Percentiles rank a stretch among this genome's conserved stretches.
Conservation (phyloP, 2,888 invertebrate species). For the Mimachlamys varia region DNA sequence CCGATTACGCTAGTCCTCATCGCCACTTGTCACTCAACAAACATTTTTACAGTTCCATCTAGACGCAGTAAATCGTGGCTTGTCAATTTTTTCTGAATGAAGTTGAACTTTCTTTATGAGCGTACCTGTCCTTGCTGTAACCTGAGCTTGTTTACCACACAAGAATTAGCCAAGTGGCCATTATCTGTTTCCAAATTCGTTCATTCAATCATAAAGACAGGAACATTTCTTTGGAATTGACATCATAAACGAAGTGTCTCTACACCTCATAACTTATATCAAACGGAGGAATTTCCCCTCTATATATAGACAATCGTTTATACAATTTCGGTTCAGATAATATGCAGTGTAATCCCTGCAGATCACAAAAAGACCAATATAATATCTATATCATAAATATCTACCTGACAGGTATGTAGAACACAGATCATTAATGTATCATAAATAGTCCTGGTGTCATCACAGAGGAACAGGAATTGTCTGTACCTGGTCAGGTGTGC, state of each 20-base stretch:
- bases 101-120: conserved; percentile 1
- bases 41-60: not conserved
- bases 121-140: not conserved
- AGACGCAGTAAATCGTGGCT: not conserved
- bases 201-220: not conserved
- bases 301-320: not conserved
- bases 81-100: not conserved
- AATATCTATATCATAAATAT: not conserved
- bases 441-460: not conserved
- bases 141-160: not conserved
- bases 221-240: not conserved
- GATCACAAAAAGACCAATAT: not conserved
- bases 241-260: not conserved
- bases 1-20: conserved; percentile 9
- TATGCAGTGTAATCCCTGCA: not conserved
- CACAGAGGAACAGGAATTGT: conserved; percentile 27
- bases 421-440: not conserved
- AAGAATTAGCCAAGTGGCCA: not conserved
- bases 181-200: not conserved
- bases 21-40: conserved; percentile 29
- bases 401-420: not conserved
- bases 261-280: conserved; percentile 9
- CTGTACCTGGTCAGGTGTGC: conserved; percentile 21
- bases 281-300: not conserved
- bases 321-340: not conserved